These are phyloP conservation scores for Sialia sialis DNA, from an alignment of 2,113 vertebrate genomes.

Conservation along the genomic window DNA sequence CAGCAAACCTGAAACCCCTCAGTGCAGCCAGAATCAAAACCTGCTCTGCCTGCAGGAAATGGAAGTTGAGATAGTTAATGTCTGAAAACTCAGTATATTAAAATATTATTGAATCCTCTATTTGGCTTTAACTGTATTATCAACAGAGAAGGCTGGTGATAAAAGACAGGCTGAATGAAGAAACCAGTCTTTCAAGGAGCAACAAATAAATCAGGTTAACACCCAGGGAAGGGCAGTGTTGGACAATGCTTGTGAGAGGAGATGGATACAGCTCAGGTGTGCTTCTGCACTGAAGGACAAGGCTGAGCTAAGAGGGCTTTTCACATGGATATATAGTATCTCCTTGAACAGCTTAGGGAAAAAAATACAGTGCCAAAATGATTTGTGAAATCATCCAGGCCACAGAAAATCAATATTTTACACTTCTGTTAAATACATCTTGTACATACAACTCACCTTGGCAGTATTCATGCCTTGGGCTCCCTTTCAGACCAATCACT, in stretches of 20 bases:
- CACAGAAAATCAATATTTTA: background rate
- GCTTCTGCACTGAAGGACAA: background rate
- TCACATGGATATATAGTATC: background rate
- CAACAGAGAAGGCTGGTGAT: background rate
- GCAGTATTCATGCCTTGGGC: rapidly evolving
- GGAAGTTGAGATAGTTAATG: background rate
- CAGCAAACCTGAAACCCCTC: background rate
- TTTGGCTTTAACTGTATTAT: background rate
- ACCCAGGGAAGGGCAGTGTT: background rate
- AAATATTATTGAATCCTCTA: background rate
- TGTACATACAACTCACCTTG: background rate
- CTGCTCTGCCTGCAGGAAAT: background rate
- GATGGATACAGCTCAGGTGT: background rate
- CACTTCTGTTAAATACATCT: background rate
- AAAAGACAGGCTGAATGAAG: background rate
- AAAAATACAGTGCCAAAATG: background rate
- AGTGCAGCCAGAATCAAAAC: background rate
- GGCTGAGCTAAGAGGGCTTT: background rate
- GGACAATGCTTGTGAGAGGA: background rate
- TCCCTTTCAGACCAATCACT: background rate
- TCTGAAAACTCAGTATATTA: background rate
- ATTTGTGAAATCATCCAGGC: background rate
- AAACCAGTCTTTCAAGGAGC: background rate
- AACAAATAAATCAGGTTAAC: background rate
- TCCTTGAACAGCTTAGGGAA: background rate